Base-by-base conservation (phyloP, 2,888 invertebrate species). In the Lasioglossum pauxillum region DNA sequence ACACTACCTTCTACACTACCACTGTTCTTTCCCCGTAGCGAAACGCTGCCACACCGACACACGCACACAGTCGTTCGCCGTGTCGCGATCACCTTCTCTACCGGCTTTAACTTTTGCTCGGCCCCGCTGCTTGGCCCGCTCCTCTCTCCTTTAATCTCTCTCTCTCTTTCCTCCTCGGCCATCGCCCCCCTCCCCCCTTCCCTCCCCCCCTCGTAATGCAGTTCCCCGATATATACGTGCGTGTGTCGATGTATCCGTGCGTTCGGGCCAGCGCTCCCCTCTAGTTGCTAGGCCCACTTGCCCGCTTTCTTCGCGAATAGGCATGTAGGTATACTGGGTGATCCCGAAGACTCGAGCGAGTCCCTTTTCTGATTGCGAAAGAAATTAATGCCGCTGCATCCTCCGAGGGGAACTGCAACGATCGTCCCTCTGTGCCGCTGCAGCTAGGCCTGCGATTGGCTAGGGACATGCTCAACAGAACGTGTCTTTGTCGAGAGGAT, bases 281-380 rank as follows among this genome's bases (percentile, higher is more conserved):
- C 92, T 94, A 93, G 94, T 94, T 94, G 93, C 94, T 94, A 94
- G 94, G 92, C 91, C 94, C 94, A 94, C 93, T 94, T 94, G 93
- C 92, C 93, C 93, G 93, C 92, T 92, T 93, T 92, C 89, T 92
- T 92, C 89, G 83, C 86, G 88, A 92, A 93, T 94, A 92, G 92
- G 80, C 88, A 83, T 85, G 84, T 83, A 86, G 84, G 85, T 89
- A 87, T 69, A 69, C 38, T 41, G 35, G 38, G 67, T 67, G 67
- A 35, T 67, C 23, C 67, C 19, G 4, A 31, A 7, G 67, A 35
- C 67, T 35, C 35, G 67, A 67, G 19, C 67, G 67, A 67, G 35
- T 23, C 35, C 35, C 35, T 67, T 23, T 35, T 35, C 67, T 67
- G 67, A 35, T 67, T 23, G 67, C 35, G 35, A 35, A 31, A 23